A percentile compares a stretch with the other conserved stretches of the same genome.
These are phyloP conservation scores for Antedon bifida DNA, from an alignment of 35 echinoderm and acorn worm genomes.

Conservation along the genomic window DNA sequence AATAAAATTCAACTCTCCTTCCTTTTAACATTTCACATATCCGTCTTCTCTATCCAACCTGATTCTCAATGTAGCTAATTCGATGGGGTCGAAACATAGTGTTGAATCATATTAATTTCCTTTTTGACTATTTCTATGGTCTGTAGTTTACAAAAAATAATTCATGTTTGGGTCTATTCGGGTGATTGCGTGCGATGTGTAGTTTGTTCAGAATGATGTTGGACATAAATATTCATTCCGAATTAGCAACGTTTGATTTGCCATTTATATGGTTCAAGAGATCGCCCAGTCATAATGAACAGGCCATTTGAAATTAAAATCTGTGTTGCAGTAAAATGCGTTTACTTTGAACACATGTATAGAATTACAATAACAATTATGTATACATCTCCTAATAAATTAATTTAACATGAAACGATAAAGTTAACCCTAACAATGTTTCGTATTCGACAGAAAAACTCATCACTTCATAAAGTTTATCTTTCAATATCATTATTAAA, in stretches of 20 bases:
- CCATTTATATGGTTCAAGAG: too few species aligned
- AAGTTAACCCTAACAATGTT: too few species aligned
- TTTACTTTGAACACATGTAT: too few species aligned
- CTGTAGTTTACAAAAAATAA: background rate
- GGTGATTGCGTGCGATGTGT: background rate
- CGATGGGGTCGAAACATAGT: background rate
- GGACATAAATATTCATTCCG: background rate
- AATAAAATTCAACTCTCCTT: background rate
- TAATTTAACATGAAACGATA: too few species aligned
- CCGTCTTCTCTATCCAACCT: background rate
- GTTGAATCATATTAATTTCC: background rate
- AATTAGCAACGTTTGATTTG: background rate
- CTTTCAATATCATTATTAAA: too few species aligned
- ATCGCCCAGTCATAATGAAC: too few species aligned
- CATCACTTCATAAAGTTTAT: too few species aligned
- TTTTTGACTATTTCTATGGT: background rate
- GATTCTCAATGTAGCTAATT: background rate
- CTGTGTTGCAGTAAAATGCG: too few species aligned
- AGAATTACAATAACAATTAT: too few species aligned
- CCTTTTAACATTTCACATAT: background rate
- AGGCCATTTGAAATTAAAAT: too few species aligned
- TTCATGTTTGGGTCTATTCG: background rate
- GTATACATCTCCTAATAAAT: too few species aligned
- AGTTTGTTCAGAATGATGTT: background rate
- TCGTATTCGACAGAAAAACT: too few species aligned